A percentile compares a stretch with the other conserved stretches of the same genome.
These are phyloP conservation scores for Danaus plexippus DNA, from an alignment of 1,140 invertebrate species.

Conservation along the genomic window DNA sequence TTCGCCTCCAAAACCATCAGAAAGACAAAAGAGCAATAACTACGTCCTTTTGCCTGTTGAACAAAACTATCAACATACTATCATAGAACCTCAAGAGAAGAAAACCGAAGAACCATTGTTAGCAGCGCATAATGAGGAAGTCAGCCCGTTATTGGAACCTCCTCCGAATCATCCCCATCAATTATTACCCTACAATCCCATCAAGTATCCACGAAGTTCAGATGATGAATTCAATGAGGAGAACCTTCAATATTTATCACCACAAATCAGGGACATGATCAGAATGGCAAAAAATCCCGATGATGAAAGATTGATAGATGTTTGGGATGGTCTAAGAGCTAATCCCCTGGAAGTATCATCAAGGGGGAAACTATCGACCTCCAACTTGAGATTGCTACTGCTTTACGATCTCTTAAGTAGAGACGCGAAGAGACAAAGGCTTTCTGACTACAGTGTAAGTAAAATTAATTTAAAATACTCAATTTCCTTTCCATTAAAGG, in stretches of 20 bases:
- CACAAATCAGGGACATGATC: conserved; percentile 59
- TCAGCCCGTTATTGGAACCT: conserved; percentile 54
- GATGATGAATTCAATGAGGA: conserved; percentile 53
- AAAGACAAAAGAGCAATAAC: conserved; percentile 31
- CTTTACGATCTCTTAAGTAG: conserved; percentile 73
- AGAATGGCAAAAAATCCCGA: conserved; percentile 50
- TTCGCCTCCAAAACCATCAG: conserved; percentile 53
- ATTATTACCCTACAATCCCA: conserved; percentile 37
- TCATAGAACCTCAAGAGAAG: conserved; percentile 42
- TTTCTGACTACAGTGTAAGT: conserved; percentile 71
- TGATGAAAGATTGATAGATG: conserved; percentile 51
- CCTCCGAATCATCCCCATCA: conserved; percentile 37
- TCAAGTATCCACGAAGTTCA: conserved; percentile 38
- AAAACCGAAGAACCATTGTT: conserved; percentile 44
- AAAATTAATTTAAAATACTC: conserved; percentile 1
- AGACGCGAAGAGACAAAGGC: conserved; percentile 70
- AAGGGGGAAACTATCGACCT: conserved; percentile 44
- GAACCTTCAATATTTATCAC: conserved; percentile 61
- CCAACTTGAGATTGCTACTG: conserved; percentile 65
- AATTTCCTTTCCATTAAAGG: neutral
- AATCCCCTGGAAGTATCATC: conserved; percentile 25
- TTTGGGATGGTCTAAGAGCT: conserved; percentile 42
- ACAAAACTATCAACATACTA: conserved; percentile 42
- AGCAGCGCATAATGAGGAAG: conserved; percentile 47
- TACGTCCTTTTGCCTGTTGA: conserved; percentile 39